Evolutionary conservation across 2,888 invertebrate genomes (phyloP), one percentile per base, ranked within the genome.

Genomic region (Drosophila prostipennis): DNA sequence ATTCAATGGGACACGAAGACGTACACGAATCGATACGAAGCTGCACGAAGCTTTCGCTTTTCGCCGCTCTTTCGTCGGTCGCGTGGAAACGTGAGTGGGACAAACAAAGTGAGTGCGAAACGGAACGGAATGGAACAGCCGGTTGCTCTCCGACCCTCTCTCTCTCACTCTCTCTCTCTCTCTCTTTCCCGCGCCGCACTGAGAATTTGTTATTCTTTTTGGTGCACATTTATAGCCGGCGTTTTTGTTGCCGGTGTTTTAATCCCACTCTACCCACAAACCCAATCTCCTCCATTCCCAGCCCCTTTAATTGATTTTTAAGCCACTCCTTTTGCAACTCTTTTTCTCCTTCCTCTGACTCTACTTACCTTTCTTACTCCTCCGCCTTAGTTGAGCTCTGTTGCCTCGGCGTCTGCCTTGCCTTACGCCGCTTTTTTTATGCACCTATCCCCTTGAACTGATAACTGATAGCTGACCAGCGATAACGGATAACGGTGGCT

Each of bases 51-150:
- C 71, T 72, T 71, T 72, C 72, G 71, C 71, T 72, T 72, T 72
- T 26, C 16, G 36, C 37, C 16, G n/a, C 49, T 52, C 51, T 29
- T 54, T 40, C 57, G 60, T 53, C 55, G 19, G 72, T 76, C 71
- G 71, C 70, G 70, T 70, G 70, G 60, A 69, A 61, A 64, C 72
- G 84, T 82, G 77, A 82, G 82, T 82, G 81, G 84, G 82, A 84
- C 84, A 82, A 78, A 69, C 74, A 69, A 79, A 54, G 53, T 51
- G 46, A 26, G 77, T 58, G 67, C 10, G 51, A 23, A 61, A 37
- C 48, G 63, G 36, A 71, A 71, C 52, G 56, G 53, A 32, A 53
- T 43, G 74, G 49, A 78, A 69, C 46, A 55, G 70, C 67, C 77
- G 69, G 76, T 73, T 82, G 76, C 19, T 43, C 26, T 26, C 5